Evolutionary conservation across 1,140 invertebrate genomes (phyloP).

Genomic region (Megalopta genalis): DNA sequence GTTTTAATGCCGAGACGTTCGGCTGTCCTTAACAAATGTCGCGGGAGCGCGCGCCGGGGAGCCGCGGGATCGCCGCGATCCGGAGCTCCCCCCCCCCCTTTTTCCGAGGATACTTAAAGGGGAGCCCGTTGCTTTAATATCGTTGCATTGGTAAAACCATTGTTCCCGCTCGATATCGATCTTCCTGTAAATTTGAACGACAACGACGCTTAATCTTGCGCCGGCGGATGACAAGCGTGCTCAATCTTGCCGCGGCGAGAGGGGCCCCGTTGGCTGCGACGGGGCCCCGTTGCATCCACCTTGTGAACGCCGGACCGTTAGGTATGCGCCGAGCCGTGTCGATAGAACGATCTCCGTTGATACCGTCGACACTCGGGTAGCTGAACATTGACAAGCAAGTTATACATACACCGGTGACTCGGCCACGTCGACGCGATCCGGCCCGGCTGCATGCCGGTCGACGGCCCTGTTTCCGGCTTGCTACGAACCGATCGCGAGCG

Average conservation of each 20-base stretch:
- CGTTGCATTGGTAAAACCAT: slow-evolving; percentile 55
- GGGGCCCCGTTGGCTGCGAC: no score
- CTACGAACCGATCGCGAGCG: no score
- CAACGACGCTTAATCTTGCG: slow-evolving; percentile 56
- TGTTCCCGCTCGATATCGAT: slow-evolving; percentile 55
- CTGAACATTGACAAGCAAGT: slow-evolving; percentile 56
- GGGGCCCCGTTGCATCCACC: no score
- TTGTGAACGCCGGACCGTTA: slow-evolving; percentile 34
- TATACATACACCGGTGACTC: slow-evolving; percentile 19
- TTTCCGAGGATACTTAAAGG: slow-evolving; percentile 20
- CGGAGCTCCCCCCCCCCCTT: background rate
- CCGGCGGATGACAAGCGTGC: slow-evolving; percentile 51
- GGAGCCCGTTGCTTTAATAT: slow-evolving; percentile 37
- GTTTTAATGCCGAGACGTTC: slow-evolving; percentile 23
- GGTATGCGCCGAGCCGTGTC: slow-evolving; percentile 8
- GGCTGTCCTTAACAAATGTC: slow-evolving; percentile 42
- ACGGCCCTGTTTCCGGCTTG: background rate
- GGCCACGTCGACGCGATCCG: slow-evolving; percentile 9
- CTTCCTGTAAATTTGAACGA: slow-evolving; percentile 57
- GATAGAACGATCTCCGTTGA: slow-evolving; percentile 45
- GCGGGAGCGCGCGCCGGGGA: slow-evolving; percentile 9
- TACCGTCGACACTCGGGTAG: slow-evolving; percentile 39
- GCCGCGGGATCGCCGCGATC: background rate
- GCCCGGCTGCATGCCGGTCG: background rate
- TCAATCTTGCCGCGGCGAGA: slow-evolving; percentile 51